Evolutionary conservation across 2,113 vertebrate genomes (phyloP), one percentile per base, ranked within the genome.

Genomic region (Charadrius vociferus): DNA sequence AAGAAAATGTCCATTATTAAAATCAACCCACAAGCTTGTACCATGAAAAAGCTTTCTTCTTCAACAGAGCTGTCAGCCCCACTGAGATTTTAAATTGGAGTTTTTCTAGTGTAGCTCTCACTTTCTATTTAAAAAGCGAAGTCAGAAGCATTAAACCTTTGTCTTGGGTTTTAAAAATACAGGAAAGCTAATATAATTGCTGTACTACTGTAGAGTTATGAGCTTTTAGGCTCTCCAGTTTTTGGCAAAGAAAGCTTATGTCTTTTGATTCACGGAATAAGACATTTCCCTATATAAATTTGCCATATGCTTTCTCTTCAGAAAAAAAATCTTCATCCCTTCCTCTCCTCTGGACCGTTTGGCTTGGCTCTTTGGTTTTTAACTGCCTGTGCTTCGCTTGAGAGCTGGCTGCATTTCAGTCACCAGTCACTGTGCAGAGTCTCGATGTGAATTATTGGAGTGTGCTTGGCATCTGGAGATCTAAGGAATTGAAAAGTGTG

Each of bases 41-140:
- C 63, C 7, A 6, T 86, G 59, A 74, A 90, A 90, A 96, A 63
- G 45, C 77, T 82, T 84, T 94, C 72, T 84, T 91, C 87, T 96
- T 94, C 90, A 90, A 72, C 39, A 52, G 58, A 71, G n/a, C 68
- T 89, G 80, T 89, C 94, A 95, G 53, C 27, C 84, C 82, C 0
- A 3, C 71, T 96, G 94, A 70, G 83, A 90, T 91, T 96, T 95
- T 95, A 93, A 94, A 96, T 86, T 95, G 85, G 39, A 86, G 67
- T 97, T 95, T 84, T 50, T 81, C 81, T 88, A 91, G 37, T 88
- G 91, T 86, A 95, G 72, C 52, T 83, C 63, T 94, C 39, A 77
- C 56, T 93, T 96, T 91, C 65, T 90, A 84, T 88, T 94, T 86
- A 77, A 95, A 95, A 94, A 94, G 59, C 53, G 83, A 88, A 94